Base-by-base conservation (phyloP, 2,888 invertebrate species). In the Digitonthophagus gazella region DNA sequence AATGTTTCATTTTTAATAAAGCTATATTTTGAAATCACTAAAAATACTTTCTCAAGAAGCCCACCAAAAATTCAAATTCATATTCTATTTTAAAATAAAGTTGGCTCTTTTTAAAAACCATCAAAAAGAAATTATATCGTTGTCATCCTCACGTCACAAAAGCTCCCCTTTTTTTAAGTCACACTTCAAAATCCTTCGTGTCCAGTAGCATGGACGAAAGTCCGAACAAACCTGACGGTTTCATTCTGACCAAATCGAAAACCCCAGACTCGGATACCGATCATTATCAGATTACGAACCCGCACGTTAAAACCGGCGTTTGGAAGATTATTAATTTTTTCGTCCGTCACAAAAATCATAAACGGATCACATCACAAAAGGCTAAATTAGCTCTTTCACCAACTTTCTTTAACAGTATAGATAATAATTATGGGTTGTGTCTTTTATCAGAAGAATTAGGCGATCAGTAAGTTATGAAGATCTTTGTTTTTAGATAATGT, bases 141-240 rank as follows among this genome's bases (percentile, higher is more conserved):
- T 44, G 28, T 44, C 28, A 57, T 57, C 14, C 57, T 6, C 57
- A 57, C 4, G 16, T 16, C 15, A 6, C 4, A 18, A 15, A n/a
- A n/a, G n/a, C 20, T 18, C 61, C 18, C 16, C 4, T 8, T 61
- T 20, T 61, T 44, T 8, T 8, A 44, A 61, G 61, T 61, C 61
- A 61, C 61, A 61, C 61, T 61, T 61, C 61, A 61, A 61, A 61
- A 61, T 61, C 20, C 61, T 61, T 61, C 61, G 61, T 61, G 61
- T 11, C 20, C 61, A 61, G 61, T 61, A 61, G 61, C 61, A 61
- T 61, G 61, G 61, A 61, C 61, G 61, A 61, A 19, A 61, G 61
- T 61, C 61, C 61, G 19, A 19, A 18, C 61, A 61, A 20, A 61
- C 20, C 61, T 19, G 18, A 61, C 14, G 20, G 19, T 20, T 61